Percentiles rank a stretch among this genome's conserved stretches.
These are phyloP conservation scores for Acromyrmex echinatior DNA, from an alignment of 1,140 invertebrate genomes.

Conservation along the genomic window DNA sequence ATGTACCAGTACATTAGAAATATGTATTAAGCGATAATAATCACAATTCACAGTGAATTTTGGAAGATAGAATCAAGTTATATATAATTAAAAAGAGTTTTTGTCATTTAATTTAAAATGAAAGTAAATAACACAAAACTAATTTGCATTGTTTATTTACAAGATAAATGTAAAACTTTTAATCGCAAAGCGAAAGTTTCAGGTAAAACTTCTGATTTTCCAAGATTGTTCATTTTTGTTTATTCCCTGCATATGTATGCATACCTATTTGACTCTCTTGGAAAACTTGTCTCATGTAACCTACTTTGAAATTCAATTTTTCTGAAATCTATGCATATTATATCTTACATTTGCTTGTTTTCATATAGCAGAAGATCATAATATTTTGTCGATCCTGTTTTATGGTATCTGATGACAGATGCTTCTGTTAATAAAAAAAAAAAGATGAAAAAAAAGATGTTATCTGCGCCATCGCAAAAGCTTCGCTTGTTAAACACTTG, in stretches of 20 bases:
- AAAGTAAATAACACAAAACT: not conserved
- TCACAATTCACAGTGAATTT: not conserved
- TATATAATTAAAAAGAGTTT: not conserved
- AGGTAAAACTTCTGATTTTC: slow-evolving; percentile 35
- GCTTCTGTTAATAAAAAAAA: slow-evolving; percentile 3
- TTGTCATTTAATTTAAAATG: slow-evolving; percentile 21
- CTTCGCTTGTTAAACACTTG: slow-evolving; percentile 6
- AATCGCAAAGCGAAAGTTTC: slow-evolving; percentile 11
- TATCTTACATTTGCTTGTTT: slow-evolving; percentile 46
- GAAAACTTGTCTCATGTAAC: slow-evolving; percentile 47
- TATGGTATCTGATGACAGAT: slow-evolving; percentile 18
- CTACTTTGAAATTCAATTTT: slow-evolving; percentile 58
- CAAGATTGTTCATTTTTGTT: slow-evolving; percentile 39
- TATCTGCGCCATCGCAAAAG: slow-evolving; percentile 9
- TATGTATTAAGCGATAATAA: not conserved
- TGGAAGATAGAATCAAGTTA: not conserved
- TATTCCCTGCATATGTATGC: slow-evolving; percentile 9
- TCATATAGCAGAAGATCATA: slow-evolving; percentile 17
- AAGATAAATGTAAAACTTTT: slow-evolving; percentile 29
- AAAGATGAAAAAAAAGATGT: not conserved
- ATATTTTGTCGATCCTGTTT: slow-evolving; percentile 29
- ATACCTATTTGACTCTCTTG: slow-evolving; percentile 22
- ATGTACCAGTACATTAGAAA: not conserved
- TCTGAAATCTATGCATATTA: slow-evolving; percentile 36
- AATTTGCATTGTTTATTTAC: slow-evolving; percentile 20